Base-by-base conservation (phyloP, 2,888 invertebrate genomes). In the Acanthacorydalis orientalis region DNA sequence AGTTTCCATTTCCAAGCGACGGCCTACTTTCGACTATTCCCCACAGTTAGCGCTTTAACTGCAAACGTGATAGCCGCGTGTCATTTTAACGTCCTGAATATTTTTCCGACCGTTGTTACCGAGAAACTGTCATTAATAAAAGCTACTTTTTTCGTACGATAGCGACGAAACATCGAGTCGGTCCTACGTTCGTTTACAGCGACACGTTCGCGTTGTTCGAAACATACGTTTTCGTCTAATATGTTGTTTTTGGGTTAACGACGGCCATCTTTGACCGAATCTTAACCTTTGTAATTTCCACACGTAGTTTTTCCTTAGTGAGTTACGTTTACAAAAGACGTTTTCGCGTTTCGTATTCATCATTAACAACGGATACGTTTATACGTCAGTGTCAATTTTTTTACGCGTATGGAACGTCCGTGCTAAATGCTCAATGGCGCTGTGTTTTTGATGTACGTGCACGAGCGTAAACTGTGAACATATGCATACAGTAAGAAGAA, bases 51-150 rank as follows among this genome's bases (percentile, higher is more conserved):
- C 57, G 60, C 60, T 57, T 56, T 57, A 60, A 59, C 60, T 59
- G 61, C 61, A 65, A 23, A 64, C 65, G 65, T 65, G 66, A 66
- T 64, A 66, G 65, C 65, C 66, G 66, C 66, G 67, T 67, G 67
- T 67, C 66, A 66, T 60, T 64, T 65, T 60, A 59, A 61, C 59
- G 60, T 58, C 57, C 61, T 57, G 62, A 31, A 58, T 57, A 59
- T 58, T 59, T 57, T 61, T 60, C 62, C 59, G 59, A 14, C 6
- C 14, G n/a, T 37, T 37, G 14, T 37, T 12, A 37, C 23, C 6
- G 23, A 23, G 23, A 23, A 23, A 23, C 23, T 23, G 37, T 37
- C 10, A 23, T 45, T 15, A 45, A 15, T 9, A 16, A 23, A 42
- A 23, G 8, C 15, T 31, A 16, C 15, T 42, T 23, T 16, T 42